A percentile compares a stretch with the other conserved stretches of the same genome.
Conservation (phyloP, 1,140 invertebrate genomes). For the Caenorhabditis tropicalis region DNA sequence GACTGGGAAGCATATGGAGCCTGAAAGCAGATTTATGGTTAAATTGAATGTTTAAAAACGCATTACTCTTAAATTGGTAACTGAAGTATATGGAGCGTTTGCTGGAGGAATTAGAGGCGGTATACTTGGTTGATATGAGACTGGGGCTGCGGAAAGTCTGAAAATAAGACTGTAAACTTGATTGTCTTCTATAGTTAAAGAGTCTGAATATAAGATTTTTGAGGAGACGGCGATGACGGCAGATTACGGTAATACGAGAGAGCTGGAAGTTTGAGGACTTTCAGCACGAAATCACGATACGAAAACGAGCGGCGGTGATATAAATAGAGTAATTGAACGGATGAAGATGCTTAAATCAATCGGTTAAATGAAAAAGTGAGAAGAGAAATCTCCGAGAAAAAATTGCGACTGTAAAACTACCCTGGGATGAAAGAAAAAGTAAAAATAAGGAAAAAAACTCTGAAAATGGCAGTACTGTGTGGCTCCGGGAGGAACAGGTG, state of each 20-base stretch:
- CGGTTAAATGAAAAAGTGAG: not conserved
- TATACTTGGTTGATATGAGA: slow-evolving; percentile 28
- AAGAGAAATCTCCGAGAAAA: slow-evolving; percentile 18
- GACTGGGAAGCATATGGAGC: slow-evolving; percentile 34
- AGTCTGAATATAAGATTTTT: not conserved
- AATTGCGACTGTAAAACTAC: not conserved
- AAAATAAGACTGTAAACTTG: not conserved
- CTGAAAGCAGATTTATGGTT: not conserved
- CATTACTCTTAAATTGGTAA: slow-evolving; percentile 28
- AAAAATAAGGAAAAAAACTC: not conserved
- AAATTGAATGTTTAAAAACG: not conserved
- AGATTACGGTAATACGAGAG: slow-evolving; percentile 4
- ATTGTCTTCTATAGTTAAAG: not conserved
- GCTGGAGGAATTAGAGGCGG: not conserved
- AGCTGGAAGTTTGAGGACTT: slow-evolving; percentile 21
- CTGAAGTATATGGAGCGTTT: not conserved
- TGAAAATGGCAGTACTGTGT: slow-evolving; percentile 44
- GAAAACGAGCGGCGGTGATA: not conserved
- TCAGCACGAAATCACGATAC: not conserved
- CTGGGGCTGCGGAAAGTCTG: slow-evolving; percentile 37
- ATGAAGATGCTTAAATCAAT: not conserved
- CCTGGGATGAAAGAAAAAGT: not conserved
- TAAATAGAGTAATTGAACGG: not conserved
- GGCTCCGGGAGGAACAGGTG: slow-evolving; percentile 12
- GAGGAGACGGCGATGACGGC: not conserved